Evolutionary conservation across 64 coral and sea anemone genomes (phyloP), one percentile per base, ranked within the genome.

Genomic region (Stichodactyla mertensii): DNA sequence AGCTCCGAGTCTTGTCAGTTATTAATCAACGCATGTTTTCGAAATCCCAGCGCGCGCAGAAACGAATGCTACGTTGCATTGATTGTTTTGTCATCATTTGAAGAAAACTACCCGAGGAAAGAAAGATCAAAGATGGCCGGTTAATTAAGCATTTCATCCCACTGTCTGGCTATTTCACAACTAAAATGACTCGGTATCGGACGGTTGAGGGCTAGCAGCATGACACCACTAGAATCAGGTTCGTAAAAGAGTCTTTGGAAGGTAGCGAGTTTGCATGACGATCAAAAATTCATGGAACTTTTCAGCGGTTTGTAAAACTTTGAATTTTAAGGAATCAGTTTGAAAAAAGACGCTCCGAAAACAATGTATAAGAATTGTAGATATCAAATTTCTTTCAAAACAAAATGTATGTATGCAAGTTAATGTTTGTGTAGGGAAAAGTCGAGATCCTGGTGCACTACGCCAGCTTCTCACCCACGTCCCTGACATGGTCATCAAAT

Each of bases 401-500:
- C 36, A 45, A 45, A 45, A 45, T n/a, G n/a, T 36, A 36, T 36
- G 2, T 45, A 45, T 45, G 36, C 36, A 2, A 4, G 36, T 45
- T 45, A 45, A 45, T 2, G 36, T 45, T 45, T 58, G 8, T 58
- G 56, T 24, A 61, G 83, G 27, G 61, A 16, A 85, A 85, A 16
- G 79, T 11, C 23, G 84, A 6, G 92, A 94, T 74, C 57, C 77
- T 12, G 64, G 78, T 26, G 93, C 96, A 5, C 55, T 99, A 85
- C 93, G 93, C 31, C 96, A 99, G 64, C 71, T 99, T 4, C 85
- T 99, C 23, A 99, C 96, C 78, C 96, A 99, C 83, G 93, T 99
- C 55, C 96, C 96, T 24, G 96, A 95, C 86, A 88, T 92, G 52
- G 96, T 99, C 7, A 99, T 99, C 54, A 91, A 92, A 28, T 95